Base-by-base conservation (phyloP, 2,113 vertebrate genomes). In the Patagioenas fasciata region DNA sequence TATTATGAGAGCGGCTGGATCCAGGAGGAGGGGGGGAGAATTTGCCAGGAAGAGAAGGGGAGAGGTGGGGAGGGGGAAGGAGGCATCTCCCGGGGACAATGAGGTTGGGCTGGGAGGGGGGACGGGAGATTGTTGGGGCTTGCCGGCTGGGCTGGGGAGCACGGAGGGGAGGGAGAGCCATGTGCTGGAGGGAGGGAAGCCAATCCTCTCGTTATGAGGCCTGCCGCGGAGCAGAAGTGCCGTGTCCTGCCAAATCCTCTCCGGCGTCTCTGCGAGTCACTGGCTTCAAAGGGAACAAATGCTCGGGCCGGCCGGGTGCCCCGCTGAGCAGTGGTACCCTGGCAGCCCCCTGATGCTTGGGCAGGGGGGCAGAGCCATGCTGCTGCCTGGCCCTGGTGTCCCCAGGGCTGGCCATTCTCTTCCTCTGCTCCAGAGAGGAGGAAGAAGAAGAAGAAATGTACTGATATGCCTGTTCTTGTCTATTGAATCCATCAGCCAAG, bases 1-100 rank as follows among this genome's bases (percentile, higher is more conserved):
- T 98, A 98, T 98, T 98, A 98, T 97, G 96, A 98, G 97, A 95
- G 93, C 97, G 97, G 97, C 95, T 97, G 97, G 97, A 96, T 98
- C 95, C 98, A 97, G 98, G 98, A 97, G 97, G 97, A 98, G 97
- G 98, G 51, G 44, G 95, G 97, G 96, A 90, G 93, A 86, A 88
- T 89, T 95, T 92, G 93, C 28, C 94, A 82, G 95, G 87, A 93
- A 94, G 80, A 54, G 79, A 65, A 53, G 91, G 44, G 93, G 91
- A 48, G 80, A 80, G 93, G 78, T 62, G 83, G 95, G 93, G 54
- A 67, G 79, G 96, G 91, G 88, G 95, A 96, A 88, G 94, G 89
- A 96, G 73, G 69, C 96, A 97, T 97, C 93, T 91, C 78, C 19
- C 53, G 31, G 95, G 92, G 95, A 97, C 94, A 96, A 95, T 96